Evolutionary conservation across 2,113 vertebrate species (phyloP).

Genomic region (Shinisaurus crocodilurus): DNA sequence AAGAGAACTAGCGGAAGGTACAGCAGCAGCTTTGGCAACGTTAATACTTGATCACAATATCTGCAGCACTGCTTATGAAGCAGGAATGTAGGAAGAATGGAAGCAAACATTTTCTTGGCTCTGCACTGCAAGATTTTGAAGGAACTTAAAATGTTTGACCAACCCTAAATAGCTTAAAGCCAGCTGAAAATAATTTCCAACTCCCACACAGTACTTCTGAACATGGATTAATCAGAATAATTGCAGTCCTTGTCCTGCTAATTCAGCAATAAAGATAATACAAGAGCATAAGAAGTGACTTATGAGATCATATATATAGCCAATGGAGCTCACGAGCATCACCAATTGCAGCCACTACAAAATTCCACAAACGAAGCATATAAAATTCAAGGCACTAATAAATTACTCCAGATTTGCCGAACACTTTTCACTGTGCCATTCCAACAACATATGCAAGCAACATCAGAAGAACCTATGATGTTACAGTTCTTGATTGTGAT

Average conservation of each 20-base stretch:
- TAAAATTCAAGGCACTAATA: background rate
- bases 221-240: background rate
- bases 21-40: too few relatives aligned
- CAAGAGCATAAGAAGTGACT: background rate
- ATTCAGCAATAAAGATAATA: background rate
- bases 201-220: rapidly evolving
- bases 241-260: background rate
- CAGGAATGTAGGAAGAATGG: background rate
- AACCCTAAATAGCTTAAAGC: background rate
- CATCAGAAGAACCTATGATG: background rate
- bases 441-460: background rate
- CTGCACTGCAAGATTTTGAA: background rate
- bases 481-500: background rate
- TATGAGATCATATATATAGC: background rate
- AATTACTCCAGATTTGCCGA: background rate
- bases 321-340: background rate
- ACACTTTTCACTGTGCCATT: background rate
- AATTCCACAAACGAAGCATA: background rate
- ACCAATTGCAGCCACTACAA: background rate
- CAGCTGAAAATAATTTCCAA: background rate
- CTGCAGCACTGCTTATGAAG: background rate
- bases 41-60: background rate
- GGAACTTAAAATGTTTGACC: background rate
- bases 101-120: background rate
- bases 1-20: background rate